Conservation (phyloP, 2,888 invertebrate species). For the Parasteatoda lunata region DNA sequence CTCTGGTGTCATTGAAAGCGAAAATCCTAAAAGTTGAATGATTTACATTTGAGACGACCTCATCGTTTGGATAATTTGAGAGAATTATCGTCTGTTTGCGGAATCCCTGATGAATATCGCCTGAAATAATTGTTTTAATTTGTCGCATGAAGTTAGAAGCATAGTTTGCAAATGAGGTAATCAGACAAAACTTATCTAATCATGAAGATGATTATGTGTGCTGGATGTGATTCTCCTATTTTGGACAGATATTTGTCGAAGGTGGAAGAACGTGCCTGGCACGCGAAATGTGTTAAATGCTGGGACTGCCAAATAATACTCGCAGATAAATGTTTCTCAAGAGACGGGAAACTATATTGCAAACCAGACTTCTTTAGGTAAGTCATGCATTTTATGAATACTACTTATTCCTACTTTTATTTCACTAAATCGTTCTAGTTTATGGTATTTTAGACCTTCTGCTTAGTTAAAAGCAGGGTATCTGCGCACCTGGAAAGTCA, state of each 20-base stretch:
- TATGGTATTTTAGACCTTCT: not conserved
- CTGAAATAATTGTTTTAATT: no score
- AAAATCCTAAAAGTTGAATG: no score
- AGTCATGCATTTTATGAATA: slow-evolving; percentile 71
- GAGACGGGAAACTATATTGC: slow-evolving; percentile 98
- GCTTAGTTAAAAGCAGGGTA: no score
- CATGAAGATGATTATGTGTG: slow-evolving; percentile 80
- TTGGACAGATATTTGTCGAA: slow-evolving; percentile 98
- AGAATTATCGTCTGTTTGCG: no score
- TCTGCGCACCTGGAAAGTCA: no score
- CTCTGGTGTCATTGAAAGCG: no score
- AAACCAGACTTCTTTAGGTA: slow-evolving; percentile 98
- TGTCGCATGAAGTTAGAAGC: not conserved
- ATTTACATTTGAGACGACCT: no score
- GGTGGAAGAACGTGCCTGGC: slow-evolving; percentile 98
- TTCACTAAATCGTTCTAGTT: not conserved
- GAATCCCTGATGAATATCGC: no score
- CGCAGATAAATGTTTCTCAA: slow-evolving; percentile 97
- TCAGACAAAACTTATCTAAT: not conserved
- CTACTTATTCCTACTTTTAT: not conserved
- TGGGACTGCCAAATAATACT: slow-evolving; percentile 94
- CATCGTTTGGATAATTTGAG: no score
- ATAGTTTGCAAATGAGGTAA: not conserved
- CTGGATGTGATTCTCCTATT: slow-evolving; percentile 99
- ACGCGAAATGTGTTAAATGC: slow-evolving; percentile 97